Conservation (phyloP, 2,888 invertebrate species). For the Orthosia incerta region DNA sequence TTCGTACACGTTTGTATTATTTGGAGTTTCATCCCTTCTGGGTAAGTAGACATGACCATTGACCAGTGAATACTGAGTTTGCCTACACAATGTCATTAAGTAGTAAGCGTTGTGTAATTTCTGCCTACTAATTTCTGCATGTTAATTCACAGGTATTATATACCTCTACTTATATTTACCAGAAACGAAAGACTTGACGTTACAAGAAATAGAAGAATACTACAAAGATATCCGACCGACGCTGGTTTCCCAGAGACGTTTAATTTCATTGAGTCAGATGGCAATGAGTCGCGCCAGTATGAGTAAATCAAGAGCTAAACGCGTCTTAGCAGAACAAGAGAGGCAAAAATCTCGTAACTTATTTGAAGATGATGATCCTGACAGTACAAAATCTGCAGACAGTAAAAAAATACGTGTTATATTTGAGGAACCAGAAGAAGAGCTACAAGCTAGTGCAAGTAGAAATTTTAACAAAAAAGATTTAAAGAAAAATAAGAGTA, state of each 20-base stretch:
- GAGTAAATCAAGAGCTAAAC: neutral
- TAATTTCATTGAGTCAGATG: neutral
- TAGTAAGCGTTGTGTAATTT: neutral
- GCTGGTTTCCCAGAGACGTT: constrained; percentile 78
- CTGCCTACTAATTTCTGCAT: neutral
- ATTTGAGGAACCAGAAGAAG: neutral
- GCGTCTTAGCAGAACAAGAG: neutral
- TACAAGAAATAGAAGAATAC: constrained; percentile 93
- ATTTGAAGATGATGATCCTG: neutral
- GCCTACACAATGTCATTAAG: neutral
- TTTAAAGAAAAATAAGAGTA: neutral
- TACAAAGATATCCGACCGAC: constrained; percentile 89
- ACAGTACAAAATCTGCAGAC: neutral
- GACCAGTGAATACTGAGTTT: neutral
- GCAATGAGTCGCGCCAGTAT: neutral
- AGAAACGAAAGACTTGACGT: constrained; percentile 92
- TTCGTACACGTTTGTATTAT: constrained; percentile 64
- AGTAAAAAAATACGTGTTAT: neutral
- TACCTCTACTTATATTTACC: constrained; percentile 91
- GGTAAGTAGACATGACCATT: constrained; percentile 66
- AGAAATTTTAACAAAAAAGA: neutral
- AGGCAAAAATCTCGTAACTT: neutral
- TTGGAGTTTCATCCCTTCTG: constrained; percentile 72
- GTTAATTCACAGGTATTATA: constrained; percentile 80
- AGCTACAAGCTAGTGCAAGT: neutral